phyloP scores from a whole-genome alignment of 2,113 vertebrate genomes.

The Tragelaphus scriptus region DNA sequence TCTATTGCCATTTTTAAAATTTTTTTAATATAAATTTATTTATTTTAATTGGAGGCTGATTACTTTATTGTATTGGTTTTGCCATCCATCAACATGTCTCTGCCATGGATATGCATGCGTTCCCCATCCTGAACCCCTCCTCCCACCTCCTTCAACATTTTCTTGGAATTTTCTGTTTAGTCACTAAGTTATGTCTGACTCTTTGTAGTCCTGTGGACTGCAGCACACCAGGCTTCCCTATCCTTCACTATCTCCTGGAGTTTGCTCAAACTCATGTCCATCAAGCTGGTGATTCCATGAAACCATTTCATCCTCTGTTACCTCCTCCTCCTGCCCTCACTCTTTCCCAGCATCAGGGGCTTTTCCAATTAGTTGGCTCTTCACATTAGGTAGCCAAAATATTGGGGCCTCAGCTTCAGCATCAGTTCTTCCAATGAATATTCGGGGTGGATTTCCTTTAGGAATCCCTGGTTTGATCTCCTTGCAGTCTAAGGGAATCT shows the following conservation, averaged over 20 bases:
- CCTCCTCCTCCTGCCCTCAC: background rate
- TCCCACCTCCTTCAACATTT: background rate
- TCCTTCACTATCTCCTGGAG: background rate
- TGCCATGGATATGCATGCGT: too few relatives aligned
- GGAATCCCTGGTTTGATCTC: background rate
- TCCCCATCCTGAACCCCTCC: too few relatives aligned
- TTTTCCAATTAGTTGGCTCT: background rate
- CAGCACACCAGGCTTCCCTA: background rate
- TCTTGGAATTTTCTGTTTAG: background rate
- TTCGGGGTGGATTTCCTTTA: background rate
- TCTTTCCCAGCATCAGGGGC: background rate
- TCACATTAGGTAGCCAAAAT: background rate
- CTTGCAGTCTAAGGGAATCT: background rate
- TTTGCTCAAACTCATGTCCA: background rate
- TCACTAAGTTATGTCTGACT: background rate
- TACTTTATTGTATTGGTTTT: too few relatives aligned
- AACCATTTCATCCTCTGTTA: background rate
- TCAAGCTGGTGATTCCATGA: background rate
- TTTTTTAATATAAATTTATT: too few relatives aligned
- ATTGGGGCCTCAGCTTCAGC: background rate
- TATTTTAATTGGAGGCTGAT: too few relatives aligned
- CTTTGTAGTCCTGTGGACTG: background rate
- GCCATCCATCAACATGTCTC: too few relatives aligned
- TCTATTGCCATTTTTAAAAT: background rate
- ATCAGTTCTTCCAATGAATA: background rate